Base-by-base conservation (phyloP, 2,797 vertebrate species). In the Gambelia wislizenii region DNA sequence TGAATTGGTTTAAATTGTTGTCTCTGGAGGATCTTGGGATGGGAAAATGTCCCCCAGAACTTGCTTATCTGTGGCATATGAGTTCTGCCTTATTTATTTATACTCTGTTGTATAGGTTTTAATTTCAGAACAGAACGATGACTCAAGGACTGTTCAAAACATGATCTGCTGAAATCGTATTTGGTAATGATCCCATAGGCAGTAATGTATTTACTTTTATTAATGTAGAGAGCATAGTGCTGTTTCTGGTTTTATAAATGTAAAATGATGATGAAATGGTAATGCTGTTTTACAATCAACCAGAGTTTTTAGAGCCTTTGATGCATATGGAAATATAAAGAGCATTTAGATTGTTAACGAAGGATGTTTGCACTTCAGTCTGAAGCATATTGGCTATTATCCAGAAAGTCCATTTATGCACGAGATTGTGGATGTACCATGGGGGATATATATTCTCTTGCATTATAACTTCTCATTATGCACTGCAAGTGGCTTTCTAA, bases 391-490 rank as follows among this genome's bases (percentile, higher is more conserved):
- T 88, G 79, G 87, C 54, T 75, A 74, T 74, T 44, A 75, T 75
- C 54, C 79, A 83, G 42, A 61, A 8, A 83, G 33, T 36, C 54
- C 54, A 83, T 88, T 87, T 87, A 59, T 75, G 33, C 39, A 79
- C 82, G 33, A 87, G 54, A 14, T 8, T 88, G 42, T 14, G 6
- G 74, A 16, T 69, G 61, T 61, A 33, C 69, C 12, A 82, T 33
- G 18, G 69, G 49, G 79, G 5, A 18, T 82, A n/a, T 61, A 61
- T 27, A 27, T 61, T 75, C 39, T 39, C 33, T 88, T 44, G 36
- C n/a, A 81, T 70, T 72, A 72, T 72, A 14, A 20, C 9, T 69
- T 49, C 33, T 52, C 39, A 87, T 81, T 87, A 81, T 81, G 78
- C 64, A 56, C 67, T 67, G 44, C 61, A 69, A 87, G 76, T 61